Base-by-base conservation (phyloP, 64 coral and sea anemone species). In the Pocillopora verrucosa region DNA sequence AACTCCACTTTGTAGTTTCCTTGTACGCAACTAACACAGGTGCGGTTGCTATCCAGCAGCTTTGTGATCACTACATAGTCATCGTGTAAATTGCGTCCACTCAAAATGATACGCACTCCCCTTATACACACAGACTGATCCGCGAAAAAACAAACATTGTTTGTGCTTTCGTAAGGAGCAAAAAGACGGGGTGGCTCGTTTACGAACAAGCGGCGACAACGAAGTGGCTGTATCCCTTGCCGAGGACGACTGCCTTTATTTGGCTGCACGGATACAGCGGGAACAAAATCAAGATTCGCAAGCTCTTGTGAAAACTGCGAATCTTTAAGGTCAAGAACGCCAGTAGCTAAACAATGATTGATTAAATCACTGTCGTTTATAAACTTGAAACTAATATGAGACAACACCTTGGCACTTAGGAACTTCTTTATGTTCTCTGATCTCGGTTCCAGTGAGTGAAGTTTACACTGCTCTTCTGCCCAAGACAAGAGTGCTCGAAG, bases 21-120 rank as follows among this genome's bases (percentile, higher is more conserved):
- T 72, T 85, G 63, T 36, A 72, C 82, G 51, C 63, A 70, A 16
- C 82, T 72, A 12, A 72, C 20, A 72, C 82, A 85, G 20, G 65
- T 57, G 82, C 82, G 64, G 24, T 85, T 85, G 36, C 64, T 1
- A 13, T 85, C 64, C 11, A 72, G 7, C 13, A 85, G 82, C 22
- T 85, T 85, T 72, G 65, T 85, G 13, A 72, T 85, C 10, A 85
- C 82, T 72, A 65, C 41, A 58, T 85, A 85, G 11, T 20, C 57
- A 41, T 85, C 36, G 65, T 85, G 70, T 14, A 85, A 20, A 20
- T 85, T 85, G 16, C 65, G 63, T 12, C 45, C 82, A 14, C 82
- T 85, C 13, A 65, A 85, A 85, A 85, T 85, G n/a, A 85, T 72
- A 36, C 82, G 67, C 10, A 85, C 82, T 56, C 82, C 82, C 2